These are phyloP conservation scores for Lateolabrax maculatus DNA, from an alignment of 2,797 vertebrate species.

Conservation along the genomic window DNA sequence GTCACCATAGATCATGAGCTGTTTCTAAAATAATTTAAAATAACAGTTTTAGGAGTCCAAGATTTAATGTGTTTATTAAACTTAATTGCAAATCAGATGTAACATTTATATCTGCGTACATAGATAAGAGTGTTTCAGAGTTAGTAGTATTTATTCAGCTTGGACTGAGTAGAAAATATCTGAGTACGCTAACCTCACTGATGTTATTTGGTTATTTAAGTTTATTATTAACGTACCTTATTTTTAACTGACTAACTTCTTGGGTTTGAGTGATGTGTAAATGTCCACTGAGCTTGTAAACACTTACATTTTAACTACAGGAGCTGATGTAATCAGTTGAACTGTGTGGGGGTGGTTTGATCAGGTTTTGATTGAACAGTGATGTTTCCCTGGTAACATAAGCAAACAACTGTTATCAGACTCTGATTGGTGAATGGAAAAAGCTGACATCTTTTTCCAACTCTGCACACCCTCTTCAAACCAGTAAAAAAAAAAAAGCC, in stretches of 20 bases:
- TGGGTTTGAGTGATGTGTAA: not conserved
- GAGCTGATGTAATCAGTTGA: not conserved
- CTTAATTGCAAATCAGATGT: not conserved
- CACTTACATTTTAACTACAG: not conserved
- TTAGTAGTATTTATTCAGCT: not conserved
- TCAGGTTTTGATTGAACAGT: conserved; percentile 18
- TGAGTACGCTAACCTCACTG: too few species aligned
- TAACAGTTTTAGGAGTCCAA: not conserved
- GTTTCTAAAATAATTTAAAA: not conserved
- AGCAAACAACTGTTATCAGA: not conserved
- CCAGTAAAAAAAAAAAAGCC: not conserved
- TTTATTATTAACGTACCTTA: too few species aligned
- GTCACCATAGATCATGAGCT: not conserved
- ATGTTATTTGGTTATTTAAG: not conserved
- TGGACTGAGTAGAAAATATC: not conserved
- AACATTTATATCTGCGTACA: not conserved
- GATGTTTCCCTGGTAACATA: conserved; percentile 17
- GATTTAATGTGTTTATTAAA: not conserved
- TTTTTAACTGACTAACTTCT: too few species aligned
- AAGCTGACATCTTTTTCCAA: not conserved
- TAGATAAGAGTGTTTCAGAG: not conserved
- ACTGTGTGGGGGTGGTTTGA: conserved; percentile 1
- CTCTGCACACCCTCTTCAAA: not conserved
- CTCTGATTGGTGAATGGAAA: not conserved
- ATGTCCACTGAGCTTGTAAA: not conserved